Base-by-base conservation (phyloP, 2,113 vertebrate genomes). In the Stigmatopora argus region DNA sequence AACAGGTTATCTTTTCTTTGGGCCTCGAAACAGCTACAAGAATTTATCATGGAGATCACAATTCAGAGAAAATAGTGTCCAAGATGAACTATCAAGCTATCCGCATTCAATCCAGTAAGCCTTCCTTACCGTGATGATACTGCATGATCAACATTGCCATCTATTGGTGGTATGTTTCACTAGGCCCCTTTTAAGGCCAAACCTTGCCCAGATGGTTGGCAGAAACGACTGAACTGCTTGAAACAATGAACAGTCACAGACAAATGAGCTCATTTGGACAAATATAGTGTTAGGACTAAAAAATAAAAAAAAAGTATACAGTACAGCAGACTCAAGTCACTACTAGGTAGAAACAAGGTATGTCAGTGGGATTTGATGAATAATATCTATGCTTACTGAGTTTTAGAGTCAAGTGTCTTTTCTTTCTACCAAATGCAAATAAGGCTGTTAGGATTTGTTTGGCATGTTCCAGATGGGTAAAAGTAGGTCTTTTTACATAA, bases 81-180 rank as follows among this genome's bases (percentile, higher is more conserved):
- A 41, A 18, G 18, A 12, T 18, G 13, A 6, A 19, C 23, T 2
- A 0, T 38, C 59, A 14, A 61, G 34, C 34, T 8, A 9, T 3
- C 4, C 60, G 3, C 9, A 67, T 65, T 55, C 49, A 55, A 62
- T 19, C 0, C 18, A 21, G 58, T 5, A 19, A 47, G 47, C 61
- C 15, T 47, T 21, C 15, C 66, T 18, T 51, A 51, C 19, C 19
- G 17, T 51, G n/a, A 67, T 51, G 48, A 66, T 38, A 31, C 26
- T 31, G 26, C 26, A 34, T 65, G 62, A 62, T 53, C 71, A 77
- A 78, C 61, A 76, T 62, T 73, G 72, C 77, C 74, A 75, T 70
- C 79, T 84, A 78, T 75, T 75, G 72, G 70, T 55, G 60, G n/a
- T 15, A 1, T 3, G 65, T 55, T 45, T 65, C 67, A 66, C 62